Evolutionary conservation across 2,113 vertebrate genomes (phyloP).

Genomic region (Conger conger): DNA sequence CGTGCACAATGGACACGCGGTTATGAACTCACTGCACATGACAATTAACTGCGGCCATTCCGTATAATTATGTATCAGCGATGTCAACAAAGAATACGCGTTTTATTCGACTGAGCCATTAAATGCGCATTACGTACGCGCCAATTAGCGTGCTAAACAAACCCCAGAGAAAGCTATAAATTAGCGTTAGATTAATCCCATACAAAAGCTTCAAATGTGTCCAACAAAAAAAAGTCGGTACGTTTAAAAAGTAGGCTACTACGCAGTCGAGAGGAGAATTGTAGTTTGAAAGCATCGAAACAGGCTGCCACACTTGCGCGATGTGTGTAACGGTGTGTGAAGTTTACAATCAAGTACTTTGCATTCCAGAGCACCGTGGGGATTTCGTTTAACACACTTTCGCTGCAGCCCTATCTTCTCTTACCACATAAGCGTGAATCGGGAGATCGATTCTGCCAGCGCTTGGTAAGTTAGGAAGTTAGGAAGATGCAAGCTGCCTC

Average conservation of each 20-base stretch:
- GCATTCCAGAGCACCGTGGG: not conserved
- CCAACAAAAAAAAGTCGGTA: not conserved
- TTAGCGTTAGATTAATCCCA: not conserved
- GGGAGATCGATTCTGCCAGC: not conserved
- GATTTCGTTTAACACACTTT: not conserved
- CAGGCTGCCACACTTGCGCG: not conserved
- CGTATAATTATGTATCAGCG: not conserved
- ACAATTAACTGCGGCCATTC: conserved; percentile 1
- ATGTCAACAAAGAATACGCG: not conserved
- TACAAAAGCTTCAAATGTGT: not conserved
- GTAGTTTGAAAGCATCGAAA: not conserved
- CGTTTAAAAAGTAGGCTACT: too few relatives aligned
- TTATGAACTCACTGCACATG: conserved; percentile 1
- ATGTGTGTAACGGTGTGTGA: not conserved
- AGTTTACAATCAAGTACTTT: not conserved
- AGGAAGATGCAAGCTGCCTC: too few relatives aligned
- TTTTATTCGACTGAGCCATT: not conserved
- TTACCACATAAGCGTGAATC: not conserved
- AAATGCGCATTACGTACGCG: not conserved
- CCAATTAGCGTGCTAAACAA: not conserved
- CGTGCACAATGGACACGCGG: conserved; percentile 57
- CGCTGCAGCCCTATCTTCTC: not conserved
- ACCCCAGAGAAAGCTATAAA: not conserved
- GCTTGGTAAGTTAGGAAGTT: conserved; percentile 27
- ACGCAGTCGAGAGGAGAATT: not conserved